A percentile compares a stretch with the other conserved stretches of the same genome.
These are phyloP conservation scores for Harpagoxenus sublaevis DNA, from an alignment of 2,888 invertebrate species.

Conservation along the genomic window DNA sequence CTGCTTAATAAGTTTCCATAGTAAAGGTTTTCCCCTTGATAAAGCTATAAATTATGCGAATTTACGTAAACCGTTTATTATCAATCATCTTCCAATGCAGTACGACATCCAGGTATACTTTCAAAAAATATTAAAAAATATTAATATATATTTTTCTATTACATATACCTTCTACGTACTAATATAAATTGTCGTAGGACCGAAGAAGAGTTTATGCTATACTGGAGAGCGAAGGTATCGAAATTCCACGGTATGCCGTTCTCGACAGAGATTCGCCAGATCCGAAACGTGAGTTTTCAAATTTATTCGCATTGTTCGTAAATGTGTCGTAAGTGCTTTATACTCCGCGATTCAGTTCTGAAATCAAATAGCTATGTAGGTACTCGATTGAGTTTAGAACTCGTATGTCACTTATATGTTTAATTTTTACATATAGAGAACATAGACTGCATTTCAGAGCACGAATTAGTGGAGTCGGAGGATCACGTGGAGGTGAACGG, in stretches of 20 bases:
- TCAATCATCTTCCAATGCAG: conserved; percentile 99
- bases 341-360: neutral
- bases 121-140: conserved; percentile 10
- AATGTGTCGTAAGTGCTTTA: neutral
- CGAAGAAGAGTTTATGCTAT: conserved; percentile 98
- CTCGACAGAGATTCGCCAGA: conserved; percentile 97
- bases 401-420: neutral
- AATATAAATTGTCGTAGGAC: conserved; percentile 88
- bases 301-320: neutral
- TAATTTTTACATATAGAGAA: conserved; percentile 78
- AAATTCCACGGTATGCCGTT: conserved; percentile 99
- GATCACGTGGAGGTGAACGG: conserved; percentile 99
- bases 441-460: conserved; percentile 89
- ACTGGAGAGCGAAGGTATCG: conserved; percentile 97
- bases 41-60: conserved; percentile 99
- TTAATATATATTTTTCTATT: conserved; percentile 21
- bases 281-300: conserved; percentile 92
- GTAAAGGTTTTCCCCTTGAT: conserved; percentile 98
- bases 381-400: neutral
- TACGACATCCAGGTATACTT: conserved; percentile 95
- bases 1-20: conserved; percentile 99
- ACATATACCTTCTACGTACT: neutral
- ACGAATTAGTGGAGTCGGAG: conserved; percentile 97
- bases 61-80: conserved; percentile 97
- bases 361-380: neutral